Base-by-base conservation (phyloP, 2,113 vertebrate species). In the Percopsis transmontana region DNA sequence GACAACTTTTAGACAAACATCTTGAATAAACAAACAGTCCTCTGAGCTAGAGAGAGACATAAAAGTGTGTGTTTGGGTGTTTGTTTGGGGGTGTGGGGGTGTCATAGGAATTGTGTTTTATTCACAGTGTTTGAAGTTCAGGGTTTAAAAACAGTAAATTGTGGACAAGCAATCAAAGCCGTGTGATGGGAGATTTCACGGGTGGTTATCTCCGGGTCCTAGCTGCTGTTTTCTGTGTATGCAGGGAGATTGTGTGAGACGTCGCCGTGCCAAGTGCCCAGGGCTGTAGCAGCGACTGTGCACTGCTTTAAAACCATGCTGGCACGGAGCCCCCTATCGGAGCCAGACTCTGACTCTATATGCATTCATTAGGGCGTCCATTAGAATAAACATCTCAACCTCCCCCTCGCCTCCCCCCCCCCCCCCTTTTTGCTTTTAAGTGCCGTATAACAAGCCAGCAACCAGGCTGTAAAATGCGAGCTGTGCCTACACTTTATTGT, bases 351-450 rank as follows among this genome's bases (percentile, higher is more conserved):
- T 66, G 68, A 85, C 80, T 89, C 85, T 47, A 79, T 85, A 86
- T 83, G 87, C 89, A 87, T 88, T 91, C 90, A 91, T 92, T 91
- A 91, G 83, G 79, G 88, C 88, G 78, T 88, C 90, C 90, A 92
- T 93, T 93, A 91, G 84, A 91, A 90, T 87, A 92, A 92, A 92
- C 91, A 90, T 91, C 87, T 91, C 87, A 87, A 80, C 84, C 88
- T 85, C 87, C 85, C 88, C 80, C 71, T 70, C 78, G 87, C 84
- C 81, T 76, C 55, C 64, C 83, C 77, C 85, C 81, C 83, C 83
- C 79, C 77, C 55, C 62, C 85, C 76, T 82, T 81, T 82, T 79
- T 15, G 70, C 86, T 89, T 91, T 91, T 89, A 91, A 88, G 87
- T 87, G 84, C 87, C 74, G 57, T 88, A 83, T 84, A 82, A 87